Percentiles rank a stretch among this genome's conserved stretches.
Evolutionary conservation across 2,797 vertebrate genomes (phyloP).

Genomic region (Eleutherodactylus coqui): DNA sequence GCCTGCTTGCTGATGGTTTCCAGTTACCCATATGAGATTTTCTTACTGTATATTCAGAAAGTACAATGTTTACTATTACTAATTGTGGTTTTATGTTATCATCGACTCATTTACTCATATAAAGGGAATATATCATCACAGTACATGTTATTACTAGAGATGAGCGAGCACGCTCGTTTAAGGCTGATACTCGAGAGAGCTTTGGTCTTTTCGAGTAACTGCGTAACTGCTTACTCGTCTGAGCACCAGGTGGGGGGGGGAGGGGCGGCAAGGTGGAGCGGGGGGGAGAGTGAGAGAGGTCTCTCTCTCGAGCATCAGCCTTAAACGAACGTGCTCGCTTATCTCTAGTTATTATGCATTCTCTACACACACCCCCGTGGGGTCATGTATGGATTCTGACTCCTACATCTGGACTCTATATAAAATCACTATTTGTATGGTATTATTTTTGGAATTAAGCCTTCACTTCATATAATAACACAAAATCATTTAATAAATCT

Average conservation of each 20-base stretch:
- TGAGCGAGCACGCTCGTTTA: too few species aligned
- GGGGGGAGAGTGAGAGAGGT: too few species aligned
- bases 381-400: not conserved
- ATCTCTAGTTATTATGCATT: not conserved
- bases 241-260: too few species aligned
- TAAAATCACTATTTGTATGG: constrained; percentile 18
- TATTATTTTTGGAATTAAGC: constrained; percentile 28
- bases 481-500: not conserved
- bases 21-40: not conserved
- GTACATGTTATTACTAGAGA: not conserved
- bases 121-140: not conserved
- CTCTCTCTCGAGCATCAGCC: too few species aligned
- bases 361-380: not conserved
- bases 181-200: too few species aligned
- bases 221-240: too few species aligned
- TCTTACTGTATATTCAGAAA: not conserved
- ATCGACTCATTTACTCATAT: not conserved
- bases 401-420: not conserved
- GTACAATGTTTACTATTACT: constrained; percentile 2
- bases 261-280: too few species aligned
- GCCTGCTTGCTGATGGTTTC: constrained; percentile 12
- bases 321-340: too few species aligned
- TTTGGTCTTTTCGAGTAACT: too few species aligned
- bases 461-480: not conserved
- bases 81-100: not conserved